These are phyloP conservation scores for Caranx ignobilis DNA, from an alignment of 2,113 vertebrate genomes.

Conservation along the genomic window DNA sequence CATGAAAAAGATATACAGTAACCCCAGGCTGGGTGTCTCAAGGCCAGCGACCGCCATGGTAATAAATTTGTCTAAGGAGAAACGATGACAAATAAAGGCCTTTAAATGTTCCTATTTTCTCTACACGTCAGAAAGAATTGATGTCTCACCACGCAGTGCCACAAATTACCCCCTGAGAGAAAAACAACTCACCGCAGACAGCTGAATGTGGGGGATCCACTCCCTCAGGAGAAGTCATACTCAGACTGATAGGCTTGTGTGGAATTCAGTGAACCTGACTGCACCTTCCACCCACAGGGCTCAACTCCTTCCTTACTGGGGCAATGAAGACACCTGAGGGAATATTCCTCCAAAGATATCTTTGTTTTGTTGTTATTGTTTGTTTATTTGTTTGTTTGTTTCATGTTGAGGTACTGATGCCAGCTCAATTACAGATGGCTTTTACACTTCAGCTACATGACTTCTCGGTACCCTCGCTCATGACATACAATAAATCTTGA, in stretches of 20 bases:
- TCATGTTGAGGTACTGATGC: constrained; percentile 44
- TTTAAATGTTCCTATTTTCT: constrained; percentile 80
- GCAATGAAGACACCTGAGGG: constrained; percentile 42
- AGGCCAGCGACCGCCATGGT: constrained; percentile 57
- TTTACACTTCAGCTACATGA: constrained; percentile 45
- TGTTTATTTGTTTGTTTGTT: constrained; percentile 46
- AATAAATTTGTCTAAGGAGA: constrained; percentile 73
- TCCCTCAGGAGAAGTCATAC: constrained; percentile 61
- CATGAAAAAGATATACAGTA: constrained; percentile 56
- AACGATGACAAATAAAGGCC: constrained; percentile 78
- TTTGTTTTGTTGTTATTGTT: constrained; percentile 16
- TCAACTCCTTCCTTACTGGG: constrained; percentile 39
- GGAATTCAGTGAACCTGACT: constrained; percentile 62
- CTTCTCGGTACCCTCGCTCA: constrained; percentile 30
- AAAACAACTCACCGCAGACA: constrained; percentile 65
- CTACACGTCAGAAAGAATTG: constrained; percentile 71
- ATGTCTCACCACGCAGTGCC: constrained; percentile 68
- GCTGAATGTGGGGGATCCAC: constrained; percentile 61
- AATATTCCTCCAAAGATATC: constrained; percentile 38
- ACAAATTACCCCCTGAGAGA: constrained; percentile 76
- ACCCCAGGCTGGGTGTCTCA: constrained; percentile 42
- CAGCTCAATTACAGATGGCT: constrained; percentile 55
- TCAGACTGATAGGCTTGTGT: constrained; percentile 66
- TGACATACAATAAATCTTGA: constrained; percentile 35
- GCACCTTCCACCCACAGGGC: constrained; percentile 60